A percentile compares a stretch with the other conserved stretches of the same genome.
Evolutionary conservation across 2,888 invertebrate species (phyloP).

Genomic region (Acronicta alni): DNA sequence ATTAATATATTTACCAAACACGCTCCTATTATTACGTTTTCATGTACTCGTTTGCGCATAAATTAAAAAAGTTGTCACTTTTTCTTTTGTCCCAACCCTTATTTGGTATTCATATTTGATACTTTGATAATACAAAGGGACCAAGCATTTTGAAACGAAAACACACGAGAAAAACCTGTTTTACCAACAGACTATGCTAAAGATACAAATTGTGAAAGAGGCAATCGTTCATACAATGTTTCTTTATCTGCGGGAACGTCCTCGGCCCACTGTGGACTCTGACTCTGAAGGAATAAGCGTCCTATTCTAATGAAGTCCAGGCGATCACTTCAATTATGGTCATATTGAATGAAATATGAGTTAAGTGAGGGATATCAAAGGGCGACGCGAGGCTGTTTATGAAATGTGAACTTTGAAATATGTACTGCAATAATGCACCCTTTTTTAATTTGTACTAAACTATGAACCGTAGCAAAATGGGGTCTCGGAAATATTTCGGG

Average conservation of each 20-base stretch:
- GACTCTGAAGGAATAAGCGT: conserved; percentile 70
- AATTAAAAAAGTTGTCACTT: conserved; percentile 88
- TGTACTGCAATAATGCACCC: conserved; percentile 83
- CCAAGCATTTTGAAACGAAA: conserved; percentile 82
- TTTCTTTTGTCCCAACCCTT: conserved; percentile 88
- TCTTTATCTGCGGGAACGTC: conserved; percentile 72
- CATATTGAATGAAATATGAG: conserved; percentile 89
- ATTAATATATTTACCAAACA: conserved; percentile 89
- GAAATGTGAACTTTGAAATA: conserved; percentile 87
- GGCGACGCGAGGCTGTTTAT: conserved; percentile 84
- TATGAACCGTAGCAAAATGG: conserved; percentile 82
- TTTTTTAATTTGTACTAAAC: conserved; percentile 87
- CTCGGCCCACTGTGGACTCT: conserved; percentile 75
- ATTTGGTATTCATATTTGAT: conserved; percentile 89
- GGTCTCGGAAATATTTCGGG: conserved; percentile 71
- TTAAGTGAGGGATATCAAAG: conserved; percentile 89
- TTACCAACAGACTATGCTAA: conserved; percentile 84
- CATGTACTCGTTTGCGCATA: conserved; percentile 88
- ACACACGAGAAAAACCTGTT: conserved; percentile 87
- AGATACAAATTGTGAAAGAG: conserved; percentile 89
- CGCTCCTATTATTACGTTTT: conserved; percentile 88
- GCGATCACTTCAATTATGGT: conserved; percentile 86
- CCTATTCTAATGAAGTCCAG: conserved; percentile 73
- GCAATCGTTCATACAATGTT: conserved; percentile 84
- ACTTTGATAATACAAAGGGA: conserved; percentile 87